Base-by-base conservation (phyloP, 2,797 vertebrate species). In the Sparus aurata region DNA sequence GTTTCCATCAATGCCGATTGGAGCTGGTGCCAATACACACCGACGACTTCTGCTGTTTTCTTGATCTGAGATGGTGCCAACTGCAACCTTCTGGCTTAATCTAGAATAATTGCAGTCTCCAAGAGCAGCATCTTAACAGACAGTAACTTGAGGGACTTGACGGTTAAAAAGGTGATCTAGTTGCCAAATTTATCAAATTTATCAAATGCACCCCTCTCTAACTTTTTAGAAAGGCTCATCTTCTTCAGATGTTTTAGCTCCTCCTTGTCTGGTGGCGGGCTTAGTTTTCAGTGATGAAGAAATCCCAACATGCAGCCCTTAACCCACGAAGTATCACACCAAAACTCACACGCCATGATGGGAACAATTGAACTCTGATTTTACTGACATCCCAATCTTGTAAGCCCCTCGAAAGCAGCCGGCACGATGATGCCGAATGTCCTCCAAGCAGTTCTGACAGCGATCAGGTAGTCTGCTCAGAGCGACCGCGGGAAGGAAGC, bases 401-500 rank as follows among this genome's bases (percentile, higher is more conserved):
- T 52, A 57, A 22, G 54, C 18, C 38, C 45, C 13, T 43, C 23
- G 30, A 72, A 38, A 73, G 38, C 41, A 55, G 69, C 49, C 6
- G 27, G 49, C 73, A 58, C 23, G 38, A 45, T 69, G 52, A 60
- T 60, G 58, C 76, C n/a, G 23, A 71, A 61, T 41, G 20, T 18
- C 73, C 65, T 72, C 22, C 65, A 73, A 61, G 77, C 71, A 41
- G 34, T 59, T 72, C 52, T 30, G 25, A 77, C 80, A 82, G 49
- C 41, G 11, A 50, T 27, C 9, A 13, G 46, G 52, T 23, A 70
- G 61, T 77, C 57, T 52, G 69, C n/a, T 78, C 66, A 38, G 60
- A 55, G 64, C 38, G 15, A 8, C 62, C 2, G 27, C 11, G 10
- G 38, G 38, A 38, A 38, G 10, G 20, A 60, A 18, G 58, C 41